Evolutionary conservation across 2,797 vertebrate species (phyloP).

Genomic region (Hyperoplus lanceolatus): DNA sequence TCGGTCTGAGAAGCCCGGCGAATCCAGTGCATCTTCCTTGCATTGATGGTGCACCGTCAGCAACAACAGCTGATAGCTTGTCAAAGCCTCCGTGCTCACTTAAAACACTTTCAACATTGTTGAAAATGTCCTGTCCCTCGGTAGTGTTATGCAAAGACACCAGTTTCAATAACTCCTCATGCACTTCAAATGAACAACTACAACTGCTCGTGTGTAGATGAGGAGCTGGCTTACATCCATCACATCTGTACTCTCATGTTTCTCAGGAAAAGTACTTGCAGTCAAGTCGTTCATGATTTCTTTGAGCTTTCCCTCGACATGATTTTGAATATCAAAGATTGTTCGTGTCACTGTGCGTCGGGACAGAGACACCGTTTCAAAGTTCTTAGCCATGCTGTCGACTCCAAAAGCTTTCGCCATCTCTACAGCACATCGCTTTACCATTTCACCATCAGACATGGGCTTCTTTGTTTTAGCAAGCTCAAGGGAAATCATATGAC

Average conservation of each 20-base stretch:
- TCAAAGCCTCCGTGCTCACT: not conserved
- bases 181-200: not conserved
- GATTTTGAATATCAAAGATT: not conserved
- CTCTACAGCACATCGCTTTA: not conserved
- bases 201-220: not conserved
- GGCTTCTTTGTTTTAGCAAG: not conserved
- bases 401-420: conserved; percentile 9
- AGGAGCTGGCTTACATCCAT: not conserved
- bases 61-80: conserved; percentile 20
- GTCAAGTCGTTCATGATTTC: not conserved
- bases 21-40: conserved; percentile 13
- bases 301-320: not conserved
- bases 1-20: not conserved
- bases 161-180: conserved; percentile 24
- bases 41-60: not conserved
- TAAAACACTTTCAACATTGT: not conserved
- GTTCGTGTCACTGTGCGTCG: too few species aligned
- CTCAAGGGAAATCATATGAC: not conserved
- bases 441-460: not conserved
- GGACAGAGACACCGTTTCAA: not conserved
- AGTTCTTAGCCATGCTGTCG: not conserved
- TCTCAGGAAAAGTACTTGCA: not conserved
- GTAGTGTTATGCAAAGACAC: conserved; percentile 29
- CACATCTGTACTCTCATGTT: not conserved
- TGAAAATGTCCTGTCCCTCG: conserved; percentile 10